Percentiles rank a stretch among this genome's conserved stretches.
phyloP scores from a whole-genome alignment of 2,113 vertebrate species.

The Melanerpes aurifrons region DNA sequence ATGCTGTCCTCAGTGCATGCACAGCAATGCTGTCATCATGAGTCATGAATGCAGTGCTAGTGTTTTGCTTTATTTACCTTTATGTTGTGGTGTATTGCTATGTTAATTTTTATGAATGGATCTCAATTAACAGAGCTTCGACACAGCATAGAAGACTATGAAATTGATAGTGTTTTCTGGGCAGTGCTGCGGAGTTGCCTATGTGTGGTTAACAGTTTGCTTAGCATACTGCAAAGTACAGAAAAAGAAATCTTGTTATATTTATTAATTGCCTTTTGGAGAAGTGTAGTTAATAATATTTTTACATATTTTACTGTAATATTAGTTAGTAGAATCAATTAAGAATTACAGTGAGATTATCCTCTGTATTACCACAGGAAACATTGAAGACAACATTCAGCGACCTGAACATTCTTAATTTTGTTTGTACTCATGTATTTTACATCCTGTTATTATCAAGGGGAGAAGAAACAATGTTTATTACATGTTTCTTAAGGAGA shows the following conservation, averaged over 20 bases:
- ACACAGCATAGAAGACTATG: not conserved
- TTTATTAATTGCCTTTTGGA: not conserved
- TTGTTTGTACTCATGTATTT: not conserved
- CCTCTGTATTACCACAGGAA: not conserved
- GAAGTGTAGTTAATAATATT: not conserved
- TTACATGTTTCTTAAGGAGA: not conserved
- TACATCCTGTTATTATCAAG: not conserved
- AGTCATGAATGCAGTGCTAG: not conserved
- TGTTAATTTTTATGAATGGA: not conserved
- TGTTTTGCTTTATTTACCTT: not conserved
- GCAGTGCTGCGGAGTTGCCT: not conserved
- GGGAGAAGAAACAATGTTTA: not conserved
- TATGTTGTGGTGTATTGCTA: not conserved
- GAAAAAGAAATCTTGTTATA: accelerated
- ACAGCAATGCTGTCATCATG: accelerated
- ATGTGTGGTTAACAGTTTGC: not conserved
- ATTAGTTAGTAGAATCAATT: not conserved
- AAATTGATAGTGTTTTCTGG: not conserved
- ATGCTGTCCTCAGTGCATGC: accelerated
- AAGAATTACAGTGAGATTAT: not conserved
- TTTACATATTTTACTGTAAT: not conserved
- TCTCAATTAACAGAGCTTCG: not conserved
- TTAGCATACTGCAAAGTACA: not conserved
- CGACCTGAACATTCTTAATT: not conserved
- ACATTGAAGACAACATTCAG: not conserved